Conservation (phyloP, 2,113 vertebrate species). For the Ibidorhyncha struthersii region DNA sequence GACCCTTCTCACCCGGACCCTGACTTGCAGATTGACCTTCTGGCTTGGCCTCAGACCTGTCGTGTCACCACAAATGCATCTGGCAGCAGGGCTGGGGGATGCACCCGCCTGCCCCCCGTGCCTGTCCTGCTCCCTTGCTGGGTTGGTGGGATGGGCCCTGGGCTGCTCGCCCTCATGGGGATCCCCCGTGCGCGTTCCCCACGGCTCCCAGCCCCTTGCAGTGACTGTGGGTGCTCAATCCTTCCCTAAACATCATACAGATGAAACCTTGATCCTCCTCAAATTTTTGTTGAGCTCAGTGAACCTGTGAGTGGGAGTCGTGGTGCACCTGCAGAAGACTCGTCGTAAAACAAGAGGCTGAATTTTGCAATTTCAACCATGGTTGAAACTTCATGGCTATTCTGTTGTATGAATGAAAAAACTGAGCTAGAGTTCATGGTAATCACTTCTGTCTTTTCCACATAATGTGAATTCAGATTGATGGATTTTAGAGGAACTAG, state of each 20-base stretch:
- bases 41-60: background rate
- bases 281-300: background rate
- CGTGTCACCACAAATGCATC: background rate
- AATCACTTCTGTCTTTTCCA: background rate
- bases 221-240: background rate
- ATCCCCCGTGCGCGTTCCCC: accelerated
- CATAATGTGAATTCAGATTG: background rate
- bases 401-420: background rate
- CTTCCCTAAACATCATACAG: background rate
- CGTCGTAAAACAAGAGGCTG: background rate
- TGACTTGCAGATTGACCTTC: background rate
- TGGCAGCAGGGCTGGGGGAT: background rate
- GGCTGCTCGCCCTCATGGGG: background rate
- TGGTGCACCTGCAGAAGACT: background rate
- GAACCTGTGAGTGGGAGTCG: background rate
- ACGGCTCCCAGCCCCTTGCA: background rate
- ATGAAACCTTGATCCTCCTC: background rate
- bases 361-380: background rate
- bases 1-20: background rate
- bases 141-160: background rate
- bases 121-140: accelerated
- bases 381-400: background rate
- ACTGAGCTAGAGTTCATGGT: background rate
- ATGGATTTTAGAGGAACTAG: background rate
- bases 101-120: background rate